Evolutionary conservation across 2,113 vertebrate species (phyloP), one percentile per base, ranked within the genome.

Genomic region (Paratilapia polleni): DNA sequence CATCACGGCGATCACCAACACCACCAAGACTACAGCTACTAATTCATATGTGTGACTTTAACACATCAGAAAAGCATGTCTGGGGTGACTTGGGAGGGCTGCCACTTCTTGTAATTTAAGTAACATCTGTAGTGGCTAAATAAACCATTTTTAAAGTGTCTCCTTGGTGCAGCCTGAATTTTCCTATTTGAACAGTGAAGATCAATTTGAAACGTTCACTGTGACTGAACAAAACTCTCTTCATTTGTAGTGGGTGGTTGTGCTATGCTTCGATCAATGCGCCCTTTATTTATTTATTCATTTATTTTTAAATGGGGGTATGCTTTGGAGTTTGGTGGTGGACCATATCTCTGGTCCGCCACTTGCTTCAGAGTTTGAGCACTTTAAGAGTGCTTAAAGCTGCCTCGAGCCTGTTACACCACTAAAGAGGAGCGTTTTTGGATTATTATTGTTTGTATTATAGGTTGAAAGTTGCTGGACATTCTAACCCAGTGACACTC

Each of bases 21-120:
- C 54, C 38, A 94, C 80, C 31, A 88, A 43, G 94, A 91, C 94
- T 83, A 91, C 96, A 89, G 95, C 95, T 86, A 96, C 54, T 49
- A 87, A 96, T 0, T 96, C 95, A 66, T 97, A 98, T 0, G 97
- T 98, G 80, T 98, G 89, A 95, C 11, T 12, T 17, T 52, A 52
- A 52, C 15, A 34, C 36, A n/a, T n/a, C 19, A 38, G 5, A 63
- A n/a, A 12, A 20, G 19, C 19, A 36, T n/a, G 11, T n/a, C 31
- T 12, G 5, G 6, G 19, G 36, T 63, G 19, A 10, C 20, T 36
- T 12, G 61, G 31, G 5, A 36, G 5, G 60, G 9, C 61, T 3
- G 31, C 28, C 2, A 12, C 14, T 17, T 17, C 17, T 34, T 62
- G 19, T 63, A 34, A 62, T 34, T 31, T 62, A 31, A 62, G 10